phyloP scores from a whole-genome alignment of 2,113 vertebrate species.

The Labeo rohita region DNA sequence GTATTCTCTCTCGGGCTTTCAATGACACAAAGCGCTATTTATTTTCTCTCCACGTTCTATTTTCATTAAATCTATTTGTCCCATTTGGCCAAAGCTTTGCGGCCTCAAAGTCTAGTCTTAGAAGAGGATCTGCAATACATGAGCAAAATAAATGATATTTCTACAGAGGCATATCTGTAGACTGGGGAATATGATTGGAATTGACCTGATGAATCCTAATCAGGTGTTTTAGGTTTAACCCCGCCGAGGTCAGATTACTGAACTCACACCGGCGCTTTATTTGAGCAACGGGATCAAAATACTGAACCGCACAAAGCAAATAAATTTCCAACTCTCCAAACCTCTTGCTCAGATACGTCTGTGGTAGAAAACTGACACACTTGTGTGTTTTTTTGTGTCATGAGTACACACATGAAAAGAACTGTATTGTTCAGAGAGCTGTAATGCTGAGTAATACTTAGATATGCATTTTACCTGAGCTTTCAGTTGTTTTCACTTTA shows the following conservation, averaged over 20 bases:
- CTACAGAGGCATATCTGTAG: slow-evolving; percentile 85
- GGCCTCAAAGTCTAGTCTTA: slow-evolving; percentile 16
- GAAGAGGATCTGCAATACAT: slow-evolving; percentile 50
- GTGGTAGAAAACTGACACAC: background rate
- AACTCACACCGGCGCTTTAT: slow-evolving; percentile 25
- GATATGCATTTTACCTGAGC: slow-evolving; percentile 6
- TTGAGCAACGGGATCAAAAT: slow-evolving; percentile 21
- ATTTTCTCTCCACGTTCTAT: slow-evolving; percentile 50
- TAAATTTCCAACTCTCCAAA: background rate
- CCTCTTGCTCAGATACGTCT: background rate
- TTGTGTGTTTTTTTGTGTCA: background rate
- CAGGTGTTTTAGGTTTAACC: slow-evolving; percentile 84
- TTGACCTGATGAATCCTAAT: slow-evolving; percentile 84
- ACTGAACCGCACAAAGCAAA: background rate
- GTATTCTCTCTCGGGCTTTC: slow-evolving; percentile 39
- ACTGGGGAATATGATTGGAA: slow-evolving; percentile 77
- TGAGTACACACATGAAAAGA: background rate
- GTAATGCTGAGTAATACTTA: background rate
- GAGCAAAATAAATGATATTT: slow-evolving; percentile 86
- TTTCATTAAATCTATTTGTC: slow-evolving; percentile 55
- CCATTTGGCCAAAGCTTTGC: slow-evolving; percentile 46
- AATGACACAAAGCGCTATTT: slow-evolving; percentile 33
- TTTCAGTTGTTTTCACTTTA: background rate
- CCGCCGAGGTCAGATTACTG: slow-evolving; percentile 29
- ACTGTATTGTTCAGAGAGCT: background rate